A percentile compares a stretch with the other conserved stretches of the same genome.
phyloP scores from a whole-genome alignment of 2,888 invertebrate species.

The Scrobipalpa atriplicella region DNA sequence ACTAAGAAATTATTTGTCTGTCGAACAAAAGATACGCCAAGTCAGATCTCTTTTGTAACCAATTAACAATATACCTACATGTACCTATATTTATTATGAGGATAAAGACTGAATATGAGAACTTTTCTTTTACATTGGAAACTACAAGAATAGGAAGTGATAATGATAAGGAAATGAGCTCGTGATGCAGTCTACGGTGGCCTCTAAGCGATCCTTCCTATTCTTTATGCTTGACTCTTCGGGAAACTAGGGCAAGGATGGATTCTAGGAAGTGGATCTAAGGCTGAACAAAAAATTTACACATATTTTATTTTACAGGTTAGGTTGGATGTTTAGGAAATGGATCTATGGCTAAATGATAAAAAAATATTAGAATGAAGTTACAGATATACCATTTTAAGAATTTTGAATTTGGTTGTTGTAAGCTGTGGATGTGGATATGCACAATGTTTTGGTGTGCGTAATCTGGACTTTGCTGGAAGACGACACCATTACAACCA shows the following conservation, averaged over 20 bases:
- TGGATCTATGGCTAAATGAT: conserved; percentile 37
- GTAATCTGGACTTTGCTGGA: too few relatives aligned
- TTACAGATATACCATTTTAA: too few relatives aligned
- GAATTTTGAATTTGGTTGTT: too few relatives aligned
- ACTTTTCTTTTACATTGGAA: conserved; percentile 18
- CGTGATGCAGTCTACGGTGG: conserved; percentile 24
- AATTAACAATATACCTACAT: too few relatives aligned
- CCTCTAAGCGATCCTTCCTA: conserved; percentile 45
- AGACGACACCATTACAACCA: too few relatives aligned
- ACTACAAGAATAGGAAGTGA: not conserved
- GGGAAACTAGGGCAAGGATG: conserved; percentile 59
- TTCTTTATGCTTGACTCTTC: conserved; percentile 45
- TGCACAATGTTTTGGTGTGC: too few relatives aligned
- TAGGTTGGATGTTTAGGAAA: conserved; percentile 52
- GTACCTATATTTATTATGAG: too few relatives aligned
- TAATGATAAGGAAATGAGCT: conserved; percentile 11
- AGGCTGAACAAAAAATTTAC: conserved; percentile 31
- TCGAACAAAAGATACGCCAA: too few relatives aligned
- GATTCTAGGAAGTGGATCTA: conserved; percentile 43
- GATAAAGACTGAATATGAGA: conserved; percentile 2
- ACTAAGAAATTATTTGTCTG: too few relatives aligned
- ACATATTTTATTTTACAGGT: conserved; percentile 32
- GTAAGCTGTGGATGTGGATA: too few relatives aligned
- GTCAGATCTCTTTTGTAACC: too few relatives aligned
- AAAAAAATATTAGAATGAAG: too few relatives aligned